Base-by-base conservation (phyloP, 2,888 invertebrate genomes). In the Mantis religiosa region DNA sequence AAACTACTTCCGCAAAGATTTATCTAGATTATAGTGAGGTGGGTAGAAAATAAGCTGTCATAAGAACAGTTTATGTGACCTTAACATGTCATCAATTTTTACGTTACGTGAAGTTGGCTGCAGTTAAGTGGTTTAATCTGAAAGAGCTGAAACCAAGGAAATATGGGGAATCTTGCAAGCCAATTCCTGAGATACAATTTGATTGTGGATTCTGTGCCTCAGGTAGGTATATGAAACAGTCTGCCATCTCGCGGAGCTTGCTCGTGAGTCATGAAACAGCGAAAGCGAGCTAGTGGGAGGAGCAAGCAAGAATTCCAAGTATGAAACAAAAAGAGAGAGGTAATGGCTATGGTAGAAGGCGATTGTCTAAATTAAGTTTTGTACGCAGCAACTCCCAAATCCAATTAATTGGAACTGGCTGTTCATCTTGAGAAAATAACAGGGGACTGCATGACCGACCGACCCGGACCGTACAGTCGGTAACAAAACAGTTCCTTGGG, bases 341-440 rank as follows among this genome's bases (percentile, higher is more conserved):
- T 71, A 71, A 71, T 71, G 54, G 54, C 54, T 71, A 71, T 71
- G 54, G 54, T 20, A 71, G 54, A 71, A 71, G 54, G 54, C 54
- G 54, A 71, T 71, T 71, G 54, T 71, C 54, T 71, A 71, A 71
- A 71, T 71, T 71, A 71, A 71, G 54, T 71, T 71, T 71, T 71
- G 54, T 71, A 28, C n/a, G 87, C 87, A 28, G 47, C 54, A 82
- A 54, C 88, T 88, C 54, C 85, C 82, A 82, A 83, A 83, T 86
- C 89, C 88, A 88, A 88, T 88, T 88, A 89, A 89, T 88, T 81
- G 54, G 85, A 89, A 47, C 87, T 83, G 81, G 27, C 30, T 20
- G 87, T 82, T 83, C 84, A 83, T 86, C 85, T 85, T 84, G 41
- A 86, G 88, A 41, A 88, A 88, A 89, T 89, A 89, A 87, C 89